Evolutionary conservation across 2,888 invertebrate genomes (phyloP), one percentile per base, ranked within the genome.

Genomic region (Phymatocera aterrima): DNA sequence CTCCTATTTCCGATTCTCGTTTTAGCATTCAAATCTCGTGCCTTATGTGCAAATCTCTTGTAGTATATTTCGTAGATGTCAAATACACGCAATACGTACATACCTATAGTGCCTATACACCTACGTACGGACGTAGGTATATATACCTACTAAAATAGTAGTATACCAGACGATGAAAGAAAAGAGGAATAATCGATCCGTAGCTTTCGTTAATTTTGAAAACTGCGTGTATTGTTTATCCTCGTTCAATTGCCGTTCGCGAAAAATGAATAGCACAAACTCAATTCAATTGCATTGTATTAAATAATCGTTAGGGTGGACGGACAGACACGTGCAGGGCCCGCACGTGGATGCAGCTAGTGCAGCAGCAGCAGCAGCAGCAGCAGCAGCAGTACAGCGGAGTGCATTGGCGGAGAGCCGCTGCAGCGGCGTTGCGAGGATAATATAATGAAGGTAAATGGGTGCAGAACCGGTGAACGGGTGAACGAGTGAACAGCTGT

Each of bases 401-500:
- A n/a, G n/a, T 40, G 12, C 40, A 40, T 40, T 10, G 8, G 15
- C 12, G 12, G 15, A 1, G 40, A 40, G 8, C 40, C 4, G 40
- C 8, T 5, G 40, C 4, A 40, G 8, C 4, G 40, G 8, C 40
- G 8, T 40, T n/a, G n/a, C n/a, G n/a, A 40, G 8, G 40, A 5
- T 40, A 40, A 40, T 28, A 57, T 10, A 57, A 57, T 57, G 28
- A 57, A 57, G 57, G 57, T 57, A 40, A n/a, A n/a, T n/a, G n/a
- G n/a, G n/a, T n/a, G n/a, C n/a, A n/a, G n/a, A n/a, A n/a, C n/a
- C n/a, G n/a, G n/a, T n/a, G n/a, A n/a, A n/a, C n/a, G n/a, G n/a
- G n/a, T 40, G 28, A 57, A 57, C 57, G 57, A 28, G 57, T 57
- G 57, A 57, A 57, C 57, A 57, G 57, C 57, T 57, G 57, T 57